Conservation (phyloP, 2,888 invertebrate species). For the Plagodis dolabraria region DNA sequence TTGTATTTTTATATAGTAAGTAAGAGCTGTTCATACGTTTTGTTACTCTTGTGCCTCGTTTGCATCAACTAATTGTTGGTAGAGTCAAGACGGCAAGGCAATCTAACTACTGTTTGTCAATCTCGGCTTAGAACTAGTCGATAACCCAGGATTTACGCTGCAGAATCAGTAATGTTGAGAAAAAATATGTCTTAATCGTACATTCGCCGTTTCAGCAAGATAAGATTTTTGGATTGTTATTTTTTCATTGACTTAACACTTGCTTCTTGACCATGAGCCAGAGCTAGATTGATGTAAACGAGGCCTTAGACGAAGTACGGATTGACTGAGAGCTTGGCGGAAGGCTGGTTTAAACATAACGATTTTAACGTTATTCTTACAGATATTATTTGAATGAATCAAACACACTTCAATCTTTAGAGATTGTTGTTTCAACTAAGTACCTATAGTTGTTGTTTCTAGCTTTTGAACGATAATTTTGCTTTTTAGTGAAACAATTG, state of each 20-base stretch:
- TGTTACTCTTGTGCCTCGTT: constrained; percentile 45
- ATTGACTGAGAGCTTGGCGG: constrained; percentile 49
- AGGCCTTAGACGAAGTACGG: constrained; percentile 31
- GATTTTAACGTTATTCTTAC: constrained; percentile 32
- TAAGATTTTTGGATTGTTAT: too few relatives aligned
- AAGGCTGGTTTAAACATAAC: constrained; percentile 47
- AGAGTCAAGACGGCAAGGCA: background rate
- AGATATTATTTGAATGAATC: constrained; percentile 16
- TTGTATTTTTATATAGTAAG: constrained; percentile 80
- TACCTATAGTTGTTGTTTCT: constrained; percentile 4
- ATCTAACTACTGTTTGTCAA: too few relatives aligned
- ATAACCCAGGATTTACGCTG: background rate
- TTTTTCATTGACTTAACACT: too few relatives aligned
- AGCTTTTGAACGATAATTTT: constrained; percentile 33
- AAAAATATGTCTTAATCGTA: too few relatives aligned
- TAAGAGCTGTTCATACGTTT: constrained; percentile 70
- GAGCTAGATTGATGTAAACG: constrained; percentile 15
- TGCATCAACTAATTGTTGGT: constrained; percentile 3
- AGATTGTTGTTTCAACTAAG: constrained; percentile 6
- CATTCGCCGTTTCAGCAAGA: background rate
- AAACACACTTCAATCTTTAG: constrained; percentile 14
- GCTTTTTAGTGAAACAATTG: constrained; percentile 39
- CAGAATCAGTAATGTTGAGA: too few relatives aligned
- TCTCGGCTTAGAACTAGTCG: background rate
- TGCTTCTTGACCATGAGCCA: background rate